Base-by-base conservation (phyloP, 2,888 invertebrate genomes). In the Drosophila lutescens region DNA sequence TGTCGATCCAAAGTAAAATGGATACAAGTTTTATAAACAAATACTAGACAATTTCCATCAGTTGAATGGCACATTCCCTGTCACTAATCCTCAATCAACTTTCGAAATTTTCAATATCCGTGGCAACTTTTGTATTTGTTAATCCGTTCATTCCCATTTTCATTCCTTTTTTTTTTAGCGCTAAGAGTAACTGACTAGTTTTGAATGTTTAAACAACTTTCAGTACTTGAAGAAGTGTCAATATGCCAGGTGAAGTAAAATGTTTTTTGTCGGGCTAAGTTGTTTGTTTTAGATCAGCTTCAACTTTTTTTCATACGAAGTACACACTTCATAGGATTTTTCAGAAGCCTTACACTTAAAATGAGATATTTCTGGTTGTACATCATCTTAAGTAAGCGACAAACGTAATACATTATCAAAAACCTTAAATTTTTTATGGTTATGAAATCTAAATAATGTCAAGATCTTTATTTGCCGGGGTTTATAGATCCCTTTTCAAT, bases 1-100 rank as follows among this genome's bases (percentile, higher is more conserved):
- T 73, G 67, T 60, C 60, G 41, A 57, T 36, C 58, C 30, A 67
- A 60, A 77, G 49, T 43, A 40, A 68, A 68, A 55, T 49, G 40
- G 8, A 7, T 23, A 7, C 30, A 13, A 23, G 34, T 36, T 36
- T 53, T 20, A 5, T n/a, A 34, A 53, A 51, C 32, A 20, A 38
- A 20, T 6, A 23, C 17, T 41, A 30, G 17, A 41, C 32, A 9
- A 40, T 9, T 3, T 40, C 20, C 20, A 20, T 20, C 40, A 17
- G 15, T 7, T 15, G 4, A 41, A 8, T 7, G 8, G 1, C 26
- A n/a, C 32, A 51, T 32, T 43, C 20, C 63, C 32, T 15, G 49
- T 32, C 47, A 15, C 36, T 8, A 12, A 2, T 9, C 17, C 30
- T n/a, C n/a, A 40, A 40, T 20, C n/a, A 38, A 40, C 58, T 32